Evolutionary conservation across 2,797 vertebrate species (phyloP), one percentile per base, ranked within the genome.

Genomic region (Sus cebifrons): DNA sequence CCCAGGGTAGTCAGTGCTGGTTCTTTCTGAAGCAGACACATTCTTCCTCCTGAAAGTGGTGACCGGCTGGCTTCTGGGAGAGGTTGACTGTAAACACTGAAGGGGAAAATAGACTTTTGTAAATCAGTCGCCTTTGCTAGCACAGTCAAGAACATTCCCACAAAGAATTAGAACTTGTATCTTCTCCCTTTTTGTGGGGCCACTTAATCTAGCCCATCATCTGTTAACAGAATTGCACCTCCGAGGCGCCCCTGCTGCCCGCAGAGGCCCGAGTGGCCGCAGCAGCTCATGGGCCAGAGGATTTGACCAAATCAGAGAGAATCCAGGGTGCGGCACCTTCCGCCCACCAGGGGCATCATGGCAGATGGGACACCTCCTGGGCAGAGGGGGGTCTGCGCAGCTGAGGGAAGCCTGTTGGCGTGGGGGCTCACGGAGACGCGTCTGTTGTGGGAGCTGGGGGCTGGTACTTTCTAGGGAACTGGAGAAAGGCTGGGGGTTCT

Each of bases 41-140:
- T 85, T 93, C 32, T 89, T 89, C 56, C 81, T 84, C 64, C 25
- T 94, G 67, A 83, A 94, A 96, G 56, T 40, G 83, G 29, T 32
- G 83, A 7, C 17, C 23, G 52, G 68, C 54, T 97, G 52, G 68
- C 54, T 97, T 97, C 88, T 94, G n/a, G 89, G 79, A 96, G 93
- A 89, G 78, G 16, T 84, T 90, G 85, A 87, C 93, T 75, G 56
- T 91, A 60, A 97, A 89, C 86, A 15, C 86, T 16, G 40, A 94
- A 95, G 32, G 71, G 8, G 8, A 77, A 86, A 49, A 68, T 15
- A 95, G 85, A 85, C 25, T 40, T 70, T 27, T 71, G 0, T 91
- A 78, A 79, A 89, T 25, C 78, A 58, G 40, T 29, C 13, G 0
- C 90, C 67, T 21, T 82, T 65, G 29, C 13, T 89, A 89, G 64